Conservation (phyloP, 2,797 vertebrate species). For the Parauchenoglanis ngamensis region DNA sequence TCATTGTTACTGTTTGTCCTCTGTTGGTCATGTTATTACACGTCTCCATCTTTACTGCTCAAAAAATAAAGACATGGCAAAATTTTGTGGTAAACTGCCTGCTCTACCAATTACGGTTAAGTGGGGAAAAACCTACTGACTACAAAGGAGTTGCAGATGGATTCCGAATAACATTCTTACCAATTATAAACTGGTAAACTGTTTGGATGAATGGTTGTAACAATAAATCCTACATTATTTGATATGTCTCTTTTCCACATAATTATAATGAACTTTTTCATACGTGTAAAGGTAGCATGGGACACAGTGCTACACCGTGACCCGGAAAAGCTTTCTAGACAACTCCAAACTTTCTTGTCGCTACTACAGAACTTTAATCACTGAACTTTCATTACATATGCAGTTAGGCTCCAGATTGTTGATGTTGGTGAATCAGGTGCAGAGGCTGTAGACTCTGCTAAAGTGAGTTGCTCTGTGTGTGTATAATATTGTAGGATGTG, state of each 20-base stretch:
- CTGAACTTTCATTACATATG: conserved; percentile 1
- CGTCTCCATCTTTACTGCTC: not conserved
- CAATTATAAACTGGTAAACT: not conserved
- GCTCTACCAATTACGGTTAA: too few species aligned
- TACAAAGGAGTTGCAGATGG: not conserved
- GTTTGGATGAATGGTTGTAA: not conserved
- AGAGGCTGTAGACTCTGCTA: conserved; percentile 33
- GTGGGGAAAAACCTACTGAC: not conserved
- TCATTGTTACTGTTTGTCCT: not conserved
- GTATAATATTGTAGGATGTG: conserved; percentile 40
- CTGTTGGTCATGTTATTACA: not conserved
- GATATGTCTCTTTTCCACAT: not conserved
- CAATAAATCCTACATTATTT: not conserved
- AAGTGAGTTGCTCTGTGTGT: conserved; percentile 26
- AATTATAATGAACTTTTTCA: not conserved
- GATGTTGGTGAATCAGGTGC: conserved; percentile 33
- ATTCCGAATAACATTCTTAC: not conserved
- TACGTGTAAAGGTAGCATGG: not conserved
- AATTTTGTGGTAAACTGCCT: not conserved
- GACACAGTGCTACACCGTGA: not conserved
- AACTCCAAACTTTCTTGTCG: conserved; percentile 10
- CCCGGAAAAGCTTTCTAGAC: not conserved
- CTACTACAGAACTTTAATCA: conserved; percentile 10
- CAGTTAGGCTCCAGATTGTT: conserved; percentile 8
- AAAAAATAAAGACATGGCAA: not conserved